Evolutionary conservation across 2,797 vertebrate species (phyloP), one percentile per base, ranked within the genome.

Genomic region (Malacoraja senta): DNA sequence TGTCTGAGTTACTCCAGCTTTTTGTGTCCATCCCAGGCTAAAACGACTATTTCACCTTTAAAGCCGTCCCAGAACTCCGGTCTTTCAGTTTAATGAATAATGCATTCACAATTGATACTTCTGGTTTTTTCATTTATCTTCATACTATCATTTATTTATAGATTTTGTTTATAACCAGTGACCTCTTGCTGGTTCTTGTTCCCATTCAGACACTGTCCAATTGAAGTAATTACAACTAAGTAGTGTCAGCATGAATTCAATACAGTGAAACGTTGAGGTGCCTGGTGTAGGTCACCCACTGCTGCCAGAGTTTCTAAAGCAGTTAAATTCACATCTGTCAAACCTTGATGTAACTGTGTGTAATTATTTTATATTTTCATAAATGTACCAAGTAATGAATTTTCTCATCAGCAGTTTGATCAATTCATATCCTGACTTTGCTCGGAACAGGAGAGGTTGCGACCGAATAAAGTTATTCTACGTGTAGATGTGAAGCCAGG

Each of bases 41-140:
- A 91, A 71, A 38, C 10, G 65, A 71, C 32, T 38, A 72, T 44
- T 12, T 91, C 38, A 65, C 10, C 88, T 91, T 32, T 21, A 63
- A n/a, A 91, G 53, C 8, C 21, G 8, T 71, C n/a, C 15, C 63
- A 71, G 88, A 91, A 71, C 2, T 38, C n/a, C n/a, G 26, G 26
- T 13, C 53, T n/a, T 86, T 86, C n/a, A 26, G 3, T 72, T 68
- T 3, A 72, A 68, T 17, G 58, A 65, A n/a, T 91, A 91, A 91
- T 44, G 32, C 68, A 90, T 68, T 68, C n/a, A 68, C 61, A 65
- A 32, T 6, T 13, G 84, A 71, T 61, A 91, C 38, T 71, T 38
- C n/a, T 91, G 63, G 65, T 72, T 26, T 91, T 38, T 91, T 38
- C 88, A 91, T 71, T 91, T 44, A 91, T 71, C 88, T 91, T 35